These are phyloP conservation scores for Paralichthys olivaceus DNA, from an alignment of 2,113 vertebrate genomes.

Conservation along the genomic window DNA sequence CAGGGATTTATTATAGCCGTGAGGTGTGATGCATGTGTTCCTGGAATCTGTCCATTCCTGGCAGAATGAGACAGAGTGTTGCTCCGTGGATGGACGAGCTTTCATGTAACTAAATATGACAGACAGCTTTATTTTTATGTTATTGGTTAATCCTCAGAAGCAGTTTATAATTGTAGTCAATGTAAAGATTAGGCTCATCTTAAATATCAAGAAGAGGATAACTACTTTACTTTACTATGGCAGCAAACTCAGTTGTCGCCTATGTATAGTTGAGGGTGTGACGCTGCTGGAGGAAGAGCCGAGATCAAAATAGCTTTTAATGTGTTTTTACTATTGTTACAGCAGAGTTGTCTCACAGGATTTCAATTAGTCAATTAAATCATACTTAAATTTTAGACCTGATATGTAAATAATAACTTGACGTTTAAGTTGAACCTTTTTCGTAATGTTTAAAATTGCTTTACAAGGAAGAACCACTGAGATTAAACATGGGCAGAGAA, in stretches of 20 bases:
- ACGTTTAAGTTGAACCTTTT: too few relatives aligned
- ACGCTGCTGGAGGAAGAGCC: conserved; percentile 20
- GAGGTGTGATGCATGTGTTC: conserved; percentile 28
- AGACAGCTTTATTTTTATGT: conserved; percentile 57
- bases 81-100: conserved; percentile 29
- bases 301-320: background rate
- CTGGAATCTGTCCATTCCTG: conserved; percentile 54
- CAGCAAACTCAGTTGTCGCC: conserved; percentile 35
- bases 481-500: too few relatives aligned
- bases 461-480: too few relatives aligned
- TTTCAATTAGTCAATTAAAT: background rate
- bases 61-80: conserved; percentile 53
- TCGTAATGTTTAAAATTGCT: too few relatives aligned
- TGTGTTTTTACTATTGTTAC: background rate
- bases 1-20: conserved; percentile 24
- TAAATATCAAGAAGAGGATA: conserved; percentile 30
- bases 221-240: conserved; percentile 26
- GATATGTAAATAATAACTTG: background rate
- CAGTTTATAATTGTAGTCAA: conserved; percentile 35
- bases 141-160: conserved; percentile 60
- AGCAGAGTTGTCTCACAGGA: background rate
- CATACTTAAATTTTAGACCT: background rate
- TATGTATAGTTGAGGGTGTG: conserved; percentile 36
- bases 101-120: conserved; percentile 57
- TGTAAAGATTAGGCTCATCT: conserved; percentile 36